phyloP scores from a whole-genome alignment of 2,888 invertebrate species.

The Allophyes oxyacanthae region DNA sequence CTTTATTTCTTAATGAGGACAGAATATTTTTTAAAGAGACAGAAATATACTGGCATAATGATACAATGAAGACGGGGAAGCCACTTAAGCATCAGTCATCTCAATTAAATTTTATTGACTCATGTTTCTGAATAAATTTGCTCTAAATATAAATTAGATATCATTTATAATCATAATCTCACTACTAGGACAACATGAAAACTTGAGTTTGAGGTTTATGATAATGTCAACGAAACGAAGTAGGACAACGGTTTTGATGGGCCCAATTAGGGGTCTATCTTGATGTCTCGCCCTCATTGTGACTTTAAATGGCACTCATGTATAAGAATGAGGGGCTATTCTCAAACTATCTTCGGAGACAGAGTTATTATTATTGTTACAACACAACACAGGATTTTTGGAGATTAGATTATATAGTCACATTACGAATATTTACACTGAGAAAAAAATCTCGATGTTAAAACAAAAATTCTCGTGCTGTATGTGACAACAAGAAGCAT shows the following conservation, averaged over 20 bases:
- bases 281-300: conserved; percentile 27
- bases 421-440: no score
- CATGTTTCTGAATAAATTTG: no score
- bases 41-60: no score
- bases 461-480: no score
- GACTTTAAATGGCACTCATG: conserved; percentile 41
- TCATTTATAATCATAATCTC: conserved; percentile 4
- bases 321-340: conserved; percentile 38
- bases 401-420: no score
- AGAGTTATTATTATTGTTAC: conserved; percentile 4
- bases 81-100: no score
- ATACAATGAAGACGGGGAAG: no score
- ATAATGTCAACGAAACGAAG: conserved; percentile 27
- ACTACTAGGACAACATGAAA: conserved; percentile 18
- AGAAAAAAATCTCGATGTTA: no score
- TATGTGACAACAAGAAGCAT: no score
- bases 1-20: no score
- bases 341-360: conserved; percentile 12
- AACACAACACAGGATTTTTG: background rate
- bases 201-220: conserved; percentile 27
- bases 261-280: conserved; percentile 42
- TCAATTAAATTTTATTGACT: no score
- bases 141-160: background rate
- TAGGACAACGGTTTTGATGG: conserved; percentile 27
- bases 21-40: no score